Base-by-base conservation (phyloP, 1,140 invertebrate species). In the Drosophila obscura region DNA sequence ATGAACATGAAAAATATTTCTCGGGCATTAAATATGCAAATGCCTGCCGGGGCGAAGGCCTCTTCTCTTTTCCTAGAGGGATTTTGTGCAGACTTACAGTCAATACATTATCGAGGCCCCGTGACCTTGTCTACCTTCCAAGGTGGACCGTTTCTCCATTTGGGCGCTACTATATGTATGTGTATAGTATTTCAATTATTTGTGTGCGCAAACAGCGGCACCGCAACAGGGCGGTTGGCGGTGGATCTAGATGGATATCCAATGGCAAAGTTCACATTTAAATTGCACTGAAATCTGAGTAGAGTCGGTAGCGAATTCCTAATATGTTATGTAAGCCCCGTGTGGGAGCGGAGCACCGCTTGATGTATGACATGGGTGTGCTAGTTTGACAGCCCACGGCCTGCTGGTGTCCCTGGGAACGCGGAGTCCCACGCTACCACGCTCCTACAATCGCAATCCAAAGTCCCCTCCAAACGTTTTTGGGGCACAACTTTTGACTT, bases 11-110 rank as follows among this genome's bases (percentile, higher is more conserved):
- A 57, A 77, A 77, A 76, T 80, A 76, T 85, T 61, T 67, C 59
- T 60, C 58, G 59, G 65, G 68, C 68, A 74, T 77, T 69, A 74
- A 72, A 81, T 87, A 85, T 85, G 82, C 73, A 85, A 85, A 85
- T 77, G 63, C 55, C 43, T 22, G 58, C 24, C 50, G 50, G 51
- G 66, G 46, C 45, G 26, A 52, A 53, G 19, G 52, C 48, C 11
- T 60, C 19, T 13, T 15, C 9, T 15, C 4, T 4, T 45, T 8
- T 58, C 50, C 58, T 19, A 49, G 45, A 49, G 41, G 46, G 43
- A 66, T 73, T 73, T 45, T 6, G 48, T 39, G 31, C 13, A 1
- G 35, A 39, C 63, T 65, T 67, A 56, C 72, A 72, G 80, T 71
- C 64, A 75, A 65, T 51, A 74, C 53, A 35, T 81, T 45, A 56